Base-by-base conservation (phyloP, 2,888 invertebrate species). In the Thymelicus acteon region DNA sequence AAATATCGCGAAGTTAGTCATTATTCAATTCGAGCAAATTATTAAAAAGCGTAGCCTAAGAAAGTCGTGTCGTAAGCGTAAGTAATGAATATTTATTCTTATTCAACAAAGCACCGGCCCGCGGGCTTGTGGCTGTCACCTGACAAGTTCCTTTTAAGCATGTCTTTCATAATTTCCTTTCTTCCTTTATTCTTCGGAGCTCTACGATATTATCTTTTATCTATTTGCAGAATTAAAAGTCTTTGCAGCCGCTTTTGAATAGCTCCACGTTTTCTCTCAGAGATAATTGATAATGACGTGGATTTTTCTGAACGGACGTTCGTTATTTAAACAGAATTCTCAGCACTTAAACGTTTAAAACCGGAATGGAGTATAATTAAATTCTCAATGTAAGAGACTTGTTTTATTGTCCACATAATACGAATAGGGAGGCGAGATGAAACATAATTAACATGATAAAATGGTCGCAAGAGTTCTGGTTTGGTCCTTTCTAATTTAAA, bases 101-200 rank as follows among this genome's bases (percentile, higher is more conserved):
- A 77, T 79, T 76, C 76, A 79, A 74, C 75, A 71, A 74, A 78
- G 77, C 72, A 79, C 75, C 62, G 76, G 76, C 72, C 72, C 72
- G 54, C 67, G 73, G 73, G 76, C 78, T 54, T 79, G 78, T 69
- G 80, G 80, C 78, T 88, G 88, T 85, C 88, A 88, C 82, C 87
- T 88, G 87, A 84, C 88, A 89, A 83, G 80, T 82, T 78, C 78
- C 80, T 79, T 84, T 79, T 74, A 83, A 84, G 81, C 83, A 76
- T 79, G 82, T 81, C 83, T 85, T 85, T 85, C 81, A 87, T 85
- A 86, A 88, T 86, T 85, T 82, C 81, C 82, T 82, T 84, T 80
- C 76, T 80, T 78, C 78, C 76, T 83, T 84, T 80, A 80, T 80
- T 75, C 79, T 74, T 72, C 67, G 72, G 74, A 75, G 78, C 80